These are phyloP conservation scores for Ophraella communa DNA, from an alignment of 2,888 invertebrate genomes.

Conservation along the genomic window DNA sequence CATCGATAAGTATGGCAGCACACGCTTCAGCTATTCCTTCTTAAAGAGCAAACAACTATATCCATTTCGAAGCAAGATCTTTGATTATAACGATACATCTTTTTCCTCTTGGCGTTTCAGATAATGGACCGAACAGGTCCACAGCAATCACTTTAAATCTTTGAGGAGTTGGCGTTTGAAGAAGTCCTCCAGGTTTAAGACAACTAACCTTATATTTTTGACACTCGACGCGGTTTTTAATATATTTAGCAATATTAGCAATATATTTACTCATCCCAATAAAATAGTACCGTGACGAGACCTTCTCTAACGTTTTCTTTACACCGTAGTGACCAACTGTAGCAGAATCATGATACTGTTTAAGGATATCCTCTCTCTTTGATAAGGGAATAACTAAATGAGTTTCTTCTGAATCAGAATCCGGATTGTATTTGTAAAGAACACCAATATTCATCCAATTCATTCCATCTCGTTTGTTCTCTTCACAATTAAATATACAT, in stretches of 20 bases:
- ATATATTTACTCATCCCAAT: conserved; percentile 37
- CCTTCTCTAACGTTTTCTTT: conserved; percentile 13
- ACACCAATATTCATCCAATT: too few species aligned
- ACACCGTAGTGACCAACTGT: conserved; percentile 25
- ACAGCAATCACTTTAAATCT: conserved; percentile 41
- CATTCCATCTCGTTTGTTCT: too few species aligned
- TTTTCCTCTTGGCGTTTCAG: not conserved
- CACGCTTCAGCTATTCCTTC: too few species aligned
- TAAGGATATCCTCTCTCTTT: not conserved
- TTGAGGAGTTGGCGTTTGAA: conserved; percentile 42
- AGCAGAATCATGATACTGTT: conserved; percentile 14
- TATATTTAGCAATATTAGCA: conserved; percentile 36
- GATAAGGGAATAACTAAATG: too few species aligned
- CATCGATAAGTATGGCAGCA: too few species aligned
- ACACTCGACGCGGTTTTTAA: conserved; percentile 42
- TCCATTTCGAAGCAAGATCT: not conserved
- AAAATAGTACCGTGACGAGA: conserved; percentile 3
- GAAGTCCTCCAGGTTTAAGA: conserved; percentile 43
- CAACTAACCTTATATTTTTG: conserved; percentile 44
- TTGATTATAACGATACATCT: not conserved
- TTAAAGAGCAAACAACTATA: too few species aligned
- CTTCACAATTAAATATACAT: too few species aligned
- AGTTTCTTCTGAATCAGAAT: too few species aligned
- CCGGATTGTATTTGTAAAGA: too few species aligned
- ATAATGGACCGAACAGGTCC: not conserved